Evolutionary conservation across 2,888 invertebrate species (phyloP).

Genomic region (Aelia acuminata): DNA sequence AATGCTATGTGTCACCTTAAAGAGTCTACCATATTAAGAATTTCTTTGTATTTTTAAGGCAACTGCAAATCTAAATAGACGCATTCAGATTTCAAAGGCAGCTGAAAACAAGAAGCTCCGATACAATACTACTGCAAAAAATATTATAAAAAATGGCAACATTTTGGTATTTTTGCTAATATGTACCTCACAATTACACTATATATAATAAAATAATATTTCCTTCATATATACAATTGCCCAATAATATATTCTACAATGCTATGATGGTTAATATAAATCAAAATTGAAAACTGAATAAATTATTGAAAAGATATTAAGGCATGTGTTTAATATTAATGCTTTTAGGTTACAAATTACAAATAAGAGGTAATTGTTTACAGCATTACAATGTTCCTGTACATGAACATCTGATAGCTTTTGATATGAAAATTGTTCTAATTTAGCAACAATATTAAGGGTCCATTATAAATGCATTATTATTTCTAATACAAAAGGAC

Average conservation of each 20-base stretch:
- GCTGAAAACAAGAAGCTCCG: slow-evolving; percentile 46
- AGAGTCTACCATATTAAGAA: slow-evolving; percentile 15
- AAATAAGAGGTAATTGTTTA: slow-evolving; percentile 45
- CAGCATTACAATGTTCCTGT: slow-evolving; percentile 44
- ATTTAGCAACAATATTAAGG: slow-evolving; percentile 36
- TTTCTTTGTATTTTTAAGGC: slow-evolving; percentile 28
- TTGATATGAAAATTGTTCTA: slow-evolving; percentile 42
- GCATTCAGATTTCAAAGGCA: slow-evolving; percentile 39
- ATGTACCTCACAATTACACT: slow-evolving; percentile 21
- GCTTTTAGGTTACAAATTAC: slow-evolving; percentile 31
- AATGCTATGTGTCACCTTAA: slow-evolving; percentile 35
- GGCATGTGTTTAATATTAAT: slow-evolving; percentile 50
- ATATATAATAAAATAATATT: slow-evolving; percentile 57
- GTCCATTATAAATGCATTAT: slow-evolving; percentile 48
- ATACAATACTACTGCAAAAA: slow-evolving; percentile 44
- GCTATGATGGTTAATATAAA: slow-evolving; percentile 40
- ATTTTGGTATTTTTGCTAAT: slow-evolving; percentile 41
- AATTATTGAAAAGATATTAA: slow-evolving; percentile 8
- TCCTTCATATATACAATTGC: slow-evolving; percentile 53
- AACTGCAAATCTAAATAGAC: slow-evolving; percentile 46
- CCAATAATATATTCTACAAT: slow-evolving; percentile 52
- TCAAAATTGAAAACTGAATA: slow-evolving; percentile 7
- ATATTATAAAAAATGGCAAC: slow-evolving; percentile 45
- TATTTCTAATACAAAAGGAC: slow-evolving; percentile 29
- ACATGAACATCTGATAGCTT: slow-evolving; percentile 24